Conservation (phyloP, 2,797 vertebrate genomes). For the Decapterus maruadsi region DNA sequence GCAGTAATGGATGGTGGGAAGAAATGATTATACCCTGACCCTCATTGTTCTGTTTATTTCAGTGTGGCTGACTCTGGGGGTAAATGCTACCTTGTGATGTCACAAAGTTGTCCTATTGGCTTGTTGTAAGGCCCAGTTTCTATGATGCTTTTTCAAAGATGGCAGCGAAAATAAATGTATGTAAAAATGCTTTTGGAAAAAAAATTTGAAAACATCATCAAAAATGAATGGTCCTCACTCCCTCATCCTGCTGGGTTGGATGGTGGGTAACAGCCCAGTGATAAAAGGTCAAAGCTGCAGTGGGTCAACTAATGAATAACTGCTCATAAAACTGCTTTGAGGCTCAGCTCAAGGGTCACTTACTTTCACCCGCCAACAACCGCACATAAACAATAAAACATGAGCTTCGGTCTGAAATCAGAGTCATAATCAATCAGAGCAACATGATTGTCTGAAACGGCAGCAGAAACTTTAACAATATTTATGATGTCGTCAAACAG, state of each 20-base stretch:
- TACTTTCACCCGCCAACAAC: background rate
- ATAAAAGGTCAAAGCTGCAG: constrained; percentile 18
- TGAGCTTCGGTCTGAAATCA: background rate
- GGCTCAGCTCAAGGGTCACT: constrained; percentile 44
- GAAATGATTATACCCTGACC: no score
- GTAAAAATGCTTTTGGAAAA: no score
- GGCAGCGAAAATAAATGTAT: no score
- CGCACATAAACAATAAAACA: background rate
- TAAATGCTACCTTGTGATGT: no score
- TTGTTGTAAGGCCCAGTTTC: no score
- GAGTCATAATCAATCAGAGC: background rate
- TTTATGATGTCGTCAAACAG: background rate
- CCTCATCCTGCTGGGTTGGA: no score
- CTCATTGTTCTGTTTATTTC: no score
- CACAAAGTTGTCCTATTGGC: no score
- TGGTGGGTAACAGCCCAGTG: background rate
- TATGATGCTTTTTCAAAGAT: background rate
- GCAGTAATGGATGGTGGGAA: no score
- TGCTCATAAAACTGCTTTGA: constrained; percentile 18
- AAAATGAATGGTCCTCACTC: background rate
- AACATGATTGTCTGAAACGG: background rate
- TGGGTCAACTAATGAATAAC: constrained; percentile 40
- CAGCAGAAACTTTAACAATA: background rate
- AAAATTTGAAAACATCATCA: no score
- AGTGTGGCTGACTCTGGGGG: no score